Evolutionary conservation across 1,140 invertebrate genomes (phyloP).

Genomic region (Latrodectus geometricus): DNA sequence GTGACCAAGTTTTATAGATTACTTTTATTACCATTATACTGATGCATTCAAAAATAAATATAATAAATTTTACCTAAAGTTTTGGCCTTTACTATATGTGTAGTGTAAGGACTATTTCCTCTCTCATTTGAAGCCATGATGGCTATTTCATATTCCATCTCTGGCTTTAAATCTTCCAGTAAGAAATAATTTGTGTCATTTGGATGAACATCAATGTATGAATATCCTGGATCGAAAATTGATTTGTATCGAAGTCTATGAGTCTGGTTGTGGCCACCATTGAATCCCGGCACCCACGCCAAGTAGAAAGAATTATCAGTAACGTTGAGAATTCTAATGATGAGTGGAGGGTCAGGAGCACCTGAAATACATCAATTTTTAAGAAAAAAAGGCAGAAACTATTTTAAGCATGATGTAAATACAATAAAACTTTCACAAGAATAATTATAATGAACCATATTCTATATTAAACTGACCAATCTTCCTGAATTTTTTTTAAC

Average conservation of each 20-base stretch:
- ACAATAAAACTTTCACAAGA: too few species aligned
- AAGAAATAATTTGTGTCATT: slow-evolving; percentile 78
- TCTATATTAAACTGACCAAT: too few species aligned
- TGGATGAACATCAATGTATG: slow-evolving; percentile 77
- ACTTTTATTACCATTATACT: neutral
- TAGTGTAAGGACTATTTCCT: slow-evolving; percentile 84
- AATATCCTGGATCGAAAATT: slow-evolving; percentile 57
- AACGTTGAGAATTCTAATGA: slow-evolving; percentile 82
- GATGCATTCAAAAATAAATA: neutral
- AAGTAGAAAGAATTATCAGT: slow-evolving; percentile 89
- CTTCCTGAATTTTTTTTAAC: too few species aligned
- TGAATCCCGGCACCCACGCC: slow-evolving; percentile 93
- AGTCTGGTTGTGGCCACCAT: slow-evolving; percentile 88
- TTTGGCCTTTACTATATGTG: slow-evolving; percentile 82
- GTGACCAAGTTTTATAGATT: neutral
- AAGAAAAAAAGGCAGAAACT: too few species aligned
- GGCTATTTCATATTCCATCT: slow-evolving; percentile 89
- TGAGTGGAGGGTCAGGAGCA: slow-evolving; percentile 83
- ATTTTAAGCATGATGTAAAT: too few species aligned
- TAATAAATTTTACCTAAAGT: slow-evolving; percentile 77
- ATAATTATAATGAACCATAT: too few species aligned
- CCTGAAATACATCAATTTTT: slow-evolving; percentile 72
- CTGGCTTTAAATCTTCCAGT: slow-evolving; percentile 80
- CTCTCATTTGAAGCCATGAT: slow-evolving; percentile 88
- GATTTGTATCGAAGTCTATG: slow-evolving; percentile 82